phyloP scores from a whole-genome alignment of 37 sponge, comb jelly and placozoan genomes.

The Agelas oroides region DNA sequence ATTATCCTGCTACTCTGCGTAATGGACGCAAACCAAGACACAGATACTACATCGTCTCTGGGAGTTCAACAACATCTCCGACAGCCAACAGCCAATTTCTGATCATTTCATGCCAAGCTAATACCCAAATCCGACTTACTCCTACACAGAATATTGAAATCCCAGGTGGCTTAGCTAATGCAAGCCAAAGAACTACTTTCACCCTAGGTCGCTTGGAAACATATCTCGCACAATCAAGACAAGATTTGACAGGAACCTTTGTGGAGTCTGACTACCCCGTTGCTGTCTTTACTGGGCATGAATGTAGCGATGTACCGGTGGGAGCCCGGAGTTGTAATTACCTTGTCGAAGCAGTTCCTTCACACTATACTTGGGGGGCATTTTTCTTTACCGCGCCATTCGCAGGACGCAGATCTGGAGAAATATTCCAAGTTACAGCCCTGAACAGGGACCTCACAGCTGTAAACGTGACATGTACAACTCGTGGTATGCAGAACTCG shows the following conservation, averaged over 20 bases:
- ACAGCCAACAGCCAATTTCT: background rate
- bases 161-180: background rate
- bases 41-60: no score
- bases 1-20: background rate
- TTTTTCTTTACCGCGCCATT: background rate
- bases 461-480: no score
- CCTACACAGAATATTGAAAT: constrained; percentile 9
- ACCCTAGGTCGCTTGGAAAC: background rate
- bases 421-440: no score
- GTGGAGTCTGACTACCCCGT: constrained; percentile 1
- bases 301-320: constrained; percentile 12
- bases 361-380: constrained; percentile 5
- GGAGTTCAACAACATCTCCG: no score
- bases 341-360: background rate
- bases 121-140: background rate
- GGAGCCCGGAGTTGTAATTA: background rate
- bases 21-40: background rate
- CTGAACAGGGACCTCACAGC: no score
- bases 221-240: no score
- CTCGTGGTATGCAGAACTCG: no score
- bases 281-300: constrained; percentile 5
- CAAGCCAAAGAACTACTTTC: background rate
- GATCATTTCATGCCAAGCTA: background rate
- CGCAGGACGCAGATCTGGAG: no score
- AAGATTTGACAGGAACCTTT: background rate